Evolutionary conservation across 1,140 invertebrate genomes (phyloP), one percentile per base, ranked within the genome.

Genomic region (Rhizoglyphus robini): DNA sequence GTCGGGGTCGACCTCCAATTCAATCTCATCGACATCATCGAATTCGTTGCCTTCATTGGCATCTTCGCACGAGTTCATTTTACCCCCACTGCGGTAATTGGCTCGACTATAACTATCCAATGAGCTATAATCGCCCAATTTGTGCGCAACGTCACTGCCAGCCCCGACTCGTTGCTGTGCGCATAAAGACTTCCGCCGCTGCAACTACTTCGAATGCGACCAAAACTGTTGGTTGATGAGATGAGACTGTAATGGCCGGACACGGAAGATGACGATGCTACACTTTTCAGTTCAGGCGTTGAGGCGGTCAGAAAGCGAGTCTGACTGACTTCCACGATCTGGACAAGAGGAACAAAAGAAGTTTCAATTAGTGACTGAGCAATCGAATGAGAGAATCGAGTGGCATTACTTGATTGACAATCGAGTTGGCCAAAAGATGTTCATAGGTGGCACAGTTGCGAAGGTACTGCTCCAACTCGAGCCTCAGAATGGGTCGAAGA

Each of bases 281-380:
- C 30, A 60, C 58, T 60, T 34, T 60, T 60, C 2, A 60, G n/a
- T n/a, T n/a, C 3, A 34, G 58, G 11, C 15, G 29, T 20, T 18
- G 29, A 18, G 15, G 58, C 27, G 13, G 58, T 60, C 58, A 60
- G 2, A 32, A 60, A 60, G 29, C 58, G 58, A 60, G 15, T 20
- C 29, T 60, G 58, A n/a, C 58, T 29, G 15, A 23, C 58, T 60
- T 60, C 58, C 15, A 60, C 27, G 25, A 60, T 60, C 58, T 60
- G 15, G 29, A 23, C 11, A 41, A 18, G 18, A 41, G 18, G 18
- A 41, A 41, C 8, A 41, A 41, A 8, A 41, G 36, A 41, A 41
- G 36, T 41, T 41, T 41, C 8, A 41, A 41, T 41, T 41, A 41
- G 18, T 41, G 36, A 41, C n/a, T 41, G 8, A 18, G 8, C 18